Evolutionary conservation across 2,888 invertebrate genomes (phyloP).

Genomic region (Craniophora ligustri): DNA sequence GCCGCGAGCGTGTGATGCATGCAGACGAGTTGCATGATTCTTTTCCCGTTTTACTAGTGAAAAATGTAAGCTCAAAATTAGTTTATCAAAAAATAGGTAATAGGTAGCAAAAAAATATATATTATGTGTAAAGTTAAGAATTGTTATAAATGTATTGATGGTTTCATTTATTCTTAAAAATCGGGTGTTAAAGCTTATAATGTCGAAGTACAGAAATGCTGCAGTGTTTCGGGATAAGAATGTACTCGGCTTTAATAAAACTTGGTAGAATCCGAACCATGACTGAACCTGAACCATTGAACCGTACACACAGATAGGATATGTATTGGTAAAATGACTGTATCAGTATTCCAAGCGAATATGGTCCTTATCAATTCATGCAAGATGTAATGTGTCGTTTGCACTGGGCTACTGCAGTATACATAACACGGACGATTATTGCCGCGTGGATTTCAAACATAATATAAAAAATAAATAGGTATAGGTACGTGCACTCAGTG

Average conservation of each 20-base stretch:
- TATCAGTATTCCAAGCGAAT: slow-evolving; percentile 16
- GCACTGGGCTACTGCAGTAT: slow-evolving; percentile 14
- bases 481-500: too few species aligned
- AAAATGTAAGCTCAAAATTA: too few species aligned
- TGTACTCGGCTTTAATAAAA: slow-evolving; percentile 34
- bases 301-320: slow-evolving; percentile 34
- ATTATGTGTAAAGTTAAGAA: too few species aligned
- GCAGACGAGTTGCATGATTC: too few species aligned
- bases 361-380: slow-evolving; percentile 17
- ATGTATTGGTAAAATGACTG: slow-evolving; percentile 24
- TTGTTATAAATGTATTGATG: too few species aligned
- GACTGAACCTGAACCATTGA: slow-evolving; percentile 8
- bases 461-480: slow-evolving; percentile 11
- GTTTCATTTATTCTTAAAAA: slow-evolving; percentile 1
- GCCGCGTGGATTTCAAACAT: slow-evolving; percentile 15
- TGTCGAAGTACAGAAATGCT: slow-evolving; percentile 40
- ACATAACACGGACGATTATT: slow-evolving; percentile 1
- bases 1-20: too few species aligned
- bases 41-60: too few species aligned
- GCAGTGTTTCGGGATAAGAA: slow-evolving; percentile 25
- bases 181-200: slow-evolving; percentile 20
- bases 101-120: too few species aligned
- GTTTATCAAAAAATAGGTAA: too few species aligned
- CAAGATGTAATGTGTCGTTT: slow-evolving; percentile 17
- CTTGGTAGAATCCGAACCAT: slow-evolving; percentile 27